Evolutionary conservation across 1,140 invertebrate genomes (phyloP), one percentile per base, ranked within the genome.

Genomic region (Drosophila tani): DNA sequence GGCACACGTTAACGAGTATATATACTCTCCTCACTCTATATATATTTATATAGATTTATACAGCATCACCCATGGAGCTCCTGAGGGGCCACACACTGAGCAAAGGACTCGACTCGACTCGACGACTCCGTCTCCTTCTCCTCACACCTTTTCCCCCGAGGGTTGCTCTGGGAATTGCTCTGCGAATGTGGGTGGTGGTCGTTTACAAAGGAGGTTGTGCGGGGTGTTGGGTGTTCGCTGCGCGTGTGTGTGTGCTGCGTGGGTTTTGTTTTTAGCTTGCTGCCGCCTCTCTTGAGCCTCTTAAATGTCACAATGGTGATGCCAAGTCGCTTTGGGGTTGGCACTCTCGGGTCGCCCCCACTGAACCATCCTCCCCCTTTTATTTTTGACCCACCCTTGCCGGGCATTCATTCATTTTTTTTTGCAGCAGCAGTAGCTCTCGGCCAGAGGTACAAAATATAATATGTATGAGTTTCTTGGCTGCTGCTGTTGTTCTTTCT

Each of bases 231-330:
- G 29, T 19, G 27, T 50, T 56, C 15, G 27, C 11, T 15, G 29
- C 57, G 35, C 19, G 41, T 32, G 50, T 27, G 24, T 76, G 73
- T 60, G 59, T 21, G 62, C 49, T 68, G 66, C 55, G 66, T 81
- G 59, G 57, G 69, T 84, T 88, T 88, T 87, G 84, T 88, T 88
- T 86, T 83, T 88, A 87, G 83, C 81, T 83, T 65, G 43, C 49
- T 59, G 67, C 58, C 53, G 68, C 50, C 83, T 79, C 83, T 87
- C 84, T 68, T 67, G 82, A 83, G 82, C 75, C 82, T 80, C 84
- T 87, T 88, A 88, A 88, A 87, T 87, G 83, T 87, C 83, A 87
- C 83, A 88, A 80, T 83, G 84, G 81, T 80, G 80, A 80, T 80
- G 83, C 66, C 77, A 43, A 55, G 75, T 77, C 56, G 63, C 82